These are phyloP conservation scores for Pterocles burchelli DNA, from an alignment of 2,113 vertebrate species.

Conservation along the genomic window DNA sequence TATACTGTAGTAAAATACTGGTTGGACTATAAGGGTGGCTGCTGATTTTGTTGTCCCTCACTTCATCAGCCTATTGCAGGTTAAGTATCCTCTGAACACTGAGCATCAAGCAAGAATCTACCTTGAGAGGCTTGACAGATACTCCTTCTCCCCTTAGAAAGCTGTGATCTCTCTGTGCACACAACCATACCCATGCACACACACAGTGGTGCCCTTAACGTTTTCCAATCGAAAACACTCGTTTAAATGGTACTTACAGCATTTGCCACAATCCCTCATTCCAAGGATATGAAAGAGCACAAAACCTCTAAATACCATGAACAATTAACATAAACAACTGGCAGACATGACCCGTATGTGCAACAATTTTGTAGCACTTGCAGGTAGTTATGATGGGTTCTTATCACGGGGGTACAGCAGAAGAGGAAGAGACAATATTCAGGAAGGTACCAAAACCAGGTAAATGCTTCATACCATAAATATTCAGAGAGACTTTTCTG, in stretches of 20 bases:
- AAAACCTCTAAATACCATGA: background rate
- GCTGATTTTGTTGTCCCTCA: slow-evolving; percentile 33
- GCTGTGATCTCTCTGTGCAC: background rate
- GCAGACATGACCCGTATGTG: background rate
- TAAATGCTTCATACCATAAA: background rate
- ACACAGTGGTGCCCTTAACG: background rate
- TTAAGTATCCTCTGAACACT: background rate
- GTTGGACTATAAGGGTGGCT: background rate
- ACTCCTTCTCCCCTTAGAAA: background rate
- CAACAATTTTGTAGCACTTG: background rate
- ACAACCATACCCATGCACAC: fast-evolving
- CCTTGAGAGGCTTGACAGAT: background rate
- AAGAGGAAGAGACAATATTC: background rate
- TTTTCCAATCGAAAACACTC: background rate
- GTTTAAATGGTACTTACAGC: background rate
- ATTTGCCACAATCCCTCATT: background rate
- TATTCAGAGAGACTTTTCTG: background rate
- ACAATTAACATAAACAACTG: background rate
- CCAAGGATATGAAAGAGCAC: background rate
- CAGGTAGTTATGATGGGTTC: background rate
- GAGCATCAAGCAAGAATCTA: background rate
- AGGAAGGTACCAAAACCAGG: background rate
- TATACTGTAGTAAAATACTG: slow-evolving; percentile 23
- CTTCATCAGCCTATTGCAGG: background rate
- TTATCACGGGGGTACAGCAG: background rate